Conservation (phyloP, 2,113 vertebrate genomes). For the Azemiops feae region DNA sequence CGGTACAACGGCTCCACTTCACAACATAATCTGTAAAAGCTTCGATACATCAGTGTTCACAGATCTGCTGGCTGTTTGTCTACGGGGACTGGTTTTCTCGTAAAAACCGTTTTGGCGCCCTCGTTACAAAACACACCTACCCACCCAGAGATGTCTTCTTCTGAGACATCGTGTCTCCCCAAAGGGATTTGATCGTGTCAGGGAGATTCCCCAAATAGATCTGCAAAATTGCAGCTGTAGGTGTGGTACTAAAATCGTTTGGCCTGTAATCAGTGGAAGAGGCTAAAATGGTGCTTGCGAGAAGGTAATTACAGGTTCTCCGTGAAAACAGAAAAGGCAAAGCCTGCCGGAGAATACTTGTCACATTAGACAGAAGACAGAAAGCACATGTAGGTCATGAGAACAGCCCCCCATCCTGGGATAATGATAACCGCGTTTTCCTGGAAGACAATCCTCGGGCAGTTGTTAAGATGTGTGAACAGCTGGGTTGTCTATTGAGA, state of each 20-base stretch:
- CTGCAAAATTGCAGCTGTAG: slow-evolving; percentile 53
- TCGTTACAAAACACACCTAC: slow-evolving; percentile 2
- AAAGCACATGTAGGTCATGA: slow-evolving; percentile 40
- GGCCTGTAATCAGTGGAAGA: slow-evolving; percentile 64
- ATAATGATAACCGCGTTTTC: slow-evolving; percentile 62
- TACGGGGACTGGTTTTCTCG: slow-evolving; percentile 28
- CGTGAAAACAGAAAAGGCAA: slow-evolving; percentile 64
- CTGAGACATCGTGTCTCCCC: slow-evolving; percentile 6
- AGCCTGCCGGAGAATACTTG: slow-evolving; percentile 64
- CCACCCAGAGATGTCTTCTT: slow-evolving; percentile 1
- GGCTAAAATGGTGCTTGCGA: slow-evolving; percentile 57
- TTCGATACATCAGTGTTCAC: not conserved
- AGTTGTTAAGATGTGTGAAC: slow-evolving; percentile 32
- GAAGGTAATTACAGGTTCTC: slow-evolving; percentile 74
- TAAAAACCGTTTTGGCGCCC: not conserved
- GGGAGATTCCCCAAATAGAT: slow-evolving; percentile 14
- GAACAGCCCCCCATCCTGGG: slow-evolving; percentile 67
- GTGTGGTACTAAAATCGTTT: slow-evolving; percentile 36
- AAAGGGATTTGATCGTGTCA: not conserved
- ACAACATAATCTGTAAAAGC: not conserved
- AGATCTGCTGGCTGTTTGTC: not conserved
- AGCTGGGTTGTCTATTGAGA: slow-evolving; percentile 36
- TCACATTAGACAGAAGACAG: slow-evolving; percentile 57
- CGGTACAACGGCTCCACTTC: not conserved
- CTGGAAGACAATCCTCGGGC: slow-evolving; percentile 21